These are phyloP conservation scores for Micromussa lordhowensis DNA, from an alignment of 92 coral and sea anemone genomes.

Conservation along the genomic window DNA sequence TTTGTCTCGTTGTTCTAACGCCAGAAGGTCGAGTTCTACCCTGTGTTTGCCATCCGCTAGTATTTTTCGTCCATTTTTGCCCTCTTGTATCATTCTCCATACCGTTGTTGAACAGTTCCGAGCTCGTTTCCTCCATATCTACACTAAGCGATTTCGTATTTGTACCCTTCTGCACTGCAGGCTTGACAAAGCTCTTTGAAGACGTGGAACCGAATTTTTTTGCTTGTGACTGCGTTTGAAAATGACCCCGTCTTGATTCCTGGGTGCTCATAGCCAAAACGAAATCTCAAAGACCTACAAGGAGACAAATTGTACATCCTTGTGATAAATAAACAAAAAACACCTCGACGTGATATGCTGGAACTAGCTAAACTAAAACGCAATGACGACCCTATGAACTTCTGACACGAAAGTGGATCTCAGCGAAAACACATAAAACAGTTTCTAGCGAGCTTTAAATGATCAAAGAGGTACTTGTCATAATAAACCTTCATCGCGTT, in stretches of 20 bases:
- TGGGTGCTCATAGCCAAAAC: constrained; percentile 23
- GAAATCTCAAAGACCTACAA: constrained; percentile 6
- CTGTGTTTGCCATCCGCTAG: constrained; percentile 18
- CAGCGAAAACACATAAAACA: background rate
- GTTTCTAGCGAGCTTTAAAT: background rate
- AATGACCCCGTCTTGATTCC: constrained; percentile 14
- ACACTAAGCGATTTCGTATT: constrained; percentile 2
- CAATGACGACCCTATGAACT: background rate
- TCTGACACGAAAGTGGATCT: background rate
- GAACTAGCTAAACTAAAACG: background rate
- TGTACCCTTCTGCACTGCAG: background rate
- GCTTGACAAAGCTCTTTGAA: constrained; percentile 20
- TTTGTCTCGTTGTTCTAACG: constrained; percentile 82
- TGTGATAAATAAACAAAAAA: constrained; percentile 35
- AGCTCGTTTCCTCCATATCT: background rate
- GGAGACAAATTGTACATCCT: constrained; percentile 6
- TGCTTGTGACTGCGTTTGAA: constrained; percentile 13
- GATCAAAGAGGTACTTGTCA: constrained; percentile 7
- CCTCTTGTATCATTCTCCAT: constrained; percentile 6
- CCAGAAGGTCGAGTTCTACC: constrained; percentile 32
- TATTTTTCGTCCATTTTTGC: constrained; percentile 29
- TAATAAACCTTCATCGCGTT: background rate
- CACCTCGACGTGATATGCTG: background rate
- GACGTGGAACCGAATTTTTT: constrained; percentile 14
- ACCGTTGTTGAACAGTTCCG: constrained; percentile 1